Evolutionary conservation across 2,888 invertebrate species (phyloP).

Genomic region (Drosophila kokeensis): DNA sequence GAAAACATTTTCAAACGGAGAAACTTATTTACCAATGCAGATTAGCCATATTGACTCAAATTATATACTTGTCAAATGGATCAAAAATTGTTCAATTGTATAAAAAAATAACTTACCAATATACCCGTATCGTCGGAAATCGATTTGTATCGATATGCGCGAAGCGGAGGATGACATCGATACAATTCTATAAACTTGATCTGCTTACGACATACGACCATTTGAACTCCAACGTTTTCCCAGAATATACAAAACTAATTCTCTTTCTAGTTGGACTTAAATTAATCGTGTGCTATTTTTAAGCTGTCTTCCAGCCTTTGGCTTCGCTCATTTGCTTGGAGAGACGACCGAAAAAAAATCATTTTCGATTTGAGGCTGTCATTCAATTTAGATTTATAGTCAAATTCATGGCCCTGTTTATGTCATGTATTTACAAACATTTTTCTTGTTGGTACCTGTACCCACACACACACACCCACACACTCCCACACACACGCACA

Average conservation of each 20-base stretch:
- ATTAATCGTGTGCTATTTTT: neutral
- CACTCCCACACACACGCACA: neutral
- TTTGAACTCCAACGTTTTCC: neutral
- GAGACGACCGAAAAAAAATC: slow-evolving; percentile 6
- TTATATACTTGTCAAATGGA: neutral
- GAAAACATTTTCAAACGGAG: neutral
- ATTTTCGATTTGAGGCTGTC: slow-evolving; percentile 35
- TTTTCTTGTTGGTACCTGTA: slow-evolving; percentile 36
- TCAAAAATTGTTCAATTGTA: neutral
- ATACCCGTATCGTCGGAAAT: neutral
- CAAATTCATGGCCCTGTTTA: slow-evolving; percentile 53
- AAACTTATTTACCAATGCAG: too few relatives aligned
- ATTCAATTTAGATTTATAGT: slow-evolving; percentile 58
- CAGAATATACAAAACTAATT: neutral
- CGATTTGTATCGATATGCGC: neutral
- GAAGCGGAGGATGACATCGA: neutral
- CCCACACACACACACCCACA: neutral
- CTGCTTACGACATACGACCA: neutral
- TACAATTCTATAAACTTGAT: neutral
- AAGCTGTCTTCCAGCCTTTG: neutral
- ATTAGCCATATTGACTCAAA: neutral
- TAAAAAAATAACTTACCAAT: neutral
- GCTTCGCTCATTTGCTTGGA: neutral
- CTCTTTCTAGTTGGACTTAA: neutral
- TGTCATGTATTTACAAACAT: slow-evolving; percentile 55